phyloP scores from a whole-genome alignment of 2,113 vertebrate genomes.

The Cynocephalus volans region DNA sequence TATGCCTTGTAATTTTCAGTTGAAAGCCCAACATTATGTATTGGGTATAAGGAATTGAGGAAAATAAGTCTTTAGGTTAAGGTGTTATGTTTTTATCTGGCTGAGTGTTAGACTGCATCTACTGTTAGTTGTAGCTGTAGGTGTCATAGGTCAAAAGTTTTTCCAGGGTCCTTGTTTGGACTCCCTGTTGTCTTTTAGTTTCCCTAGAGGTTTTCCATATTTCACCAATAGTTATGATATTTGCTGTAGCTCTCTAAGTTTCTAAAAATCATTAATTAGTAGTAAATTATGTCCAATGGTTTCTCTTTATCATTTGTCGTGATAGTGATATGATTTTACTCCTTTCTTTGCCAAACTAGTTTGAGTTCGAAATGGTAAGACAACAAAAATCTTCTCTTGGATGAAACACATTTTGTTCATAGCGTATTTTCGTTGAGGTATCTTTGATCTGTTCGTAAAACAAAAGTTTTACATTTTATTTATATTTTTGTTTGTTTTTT shows the following conservation, averaged over 20 bases:
- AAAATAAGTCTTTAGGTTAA: background rate
- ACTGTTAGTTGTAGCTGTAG: background rate
- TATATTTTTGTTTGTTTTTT: background rate
- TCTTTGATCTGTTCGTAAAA: constrained; percentile 22
- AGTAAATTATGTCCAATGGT: background rate
- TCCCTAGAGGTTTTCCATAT: background rate
- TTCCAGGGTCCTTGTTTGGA: no score
- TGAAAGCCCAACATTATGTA: background rate
- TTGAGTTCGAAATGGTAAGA: background rate
- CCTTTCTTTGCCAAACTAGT: background rate
- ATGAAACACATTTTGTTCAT: constrained; percentile 10
- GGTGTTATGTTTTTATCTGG: background rate
- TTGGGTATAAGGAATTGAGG: background rate
- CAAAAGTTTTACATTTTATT: constrained; percentile 22
- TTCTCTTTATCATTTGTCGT: background rate
- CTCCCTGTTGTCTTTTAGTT: background rate
- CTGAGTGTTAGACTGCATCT: background rate
- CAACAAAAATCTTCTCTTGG: background rate
- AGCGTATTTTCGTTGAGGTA: background rate
- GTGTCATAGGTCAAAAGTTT: no score
- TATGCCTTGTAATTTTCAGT: background rate
- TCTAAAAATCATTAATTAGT: background rate
- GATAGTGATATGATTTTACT: background rate
- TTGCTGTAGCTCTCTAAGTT: background rate
- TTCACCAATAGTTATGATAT: background rate